Evolutionary conservation across 2,888 invertebrate species (phyloP), one percentile per base, ranked within the genome.

Genomic region (Tortricodes alternella): DNA sequence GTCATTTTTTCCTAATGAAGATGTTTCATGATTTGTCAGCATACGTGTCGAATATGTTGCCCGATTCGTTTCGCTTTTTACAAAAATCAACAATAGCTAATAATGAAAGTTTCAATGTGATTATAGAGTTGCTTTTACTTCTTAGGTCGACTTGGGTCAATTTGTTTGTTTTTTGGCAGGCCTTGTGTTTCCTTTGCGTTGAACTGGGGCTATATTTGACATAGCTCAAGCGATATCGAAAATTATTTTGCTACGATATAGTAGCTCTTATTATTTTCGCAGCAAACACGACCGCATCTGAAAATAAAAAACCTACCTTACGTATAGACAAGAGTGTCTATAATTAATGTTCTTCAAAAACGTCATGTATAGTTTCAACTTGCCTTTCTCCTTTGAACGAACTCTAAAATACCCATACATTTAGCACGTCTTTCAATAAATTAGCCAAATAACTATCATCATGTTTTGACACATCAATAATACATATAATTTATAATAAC

Each of bases 31-130:
- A 13, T 32, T 3, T 37, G 37, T 2, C 9, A 23, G n/a, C n/a
- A 7, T 13, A 16, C 16, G 8, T 8, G 15, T 15, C 9, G 34
- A 4, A 5, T 3, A 11, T 32, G 29, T 46, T 32, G 32, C 32
- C 2, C 9, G 23, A 53, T 53, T 53, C 19, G 53, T 53, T 46
- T 13, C 53, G 53, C 53, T 32, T 46, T 46, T 53, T 39, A 39
- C 7, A 18, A 15, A 39, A 53, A 32, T 21, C n/a, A 27, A 53
- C 53, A 53, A 46, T 46, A 11, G 39, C 11, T 21, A n/a, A 27
- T 53, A 39, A 39, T 39, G 13, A 39, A n/a, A n/a, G 11, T 3
- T 23, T 9, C 4, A 18, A 52, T 37, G 13, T 37, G 27, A 8
- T 35, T 24, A 23, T 35, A 9, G 15, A 9, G n/a, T n/a, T 16